Base-by-base conservation (phyloP, 2,797 vertebrate genomes). In the Hapalemur alaotrensis region DNA sequence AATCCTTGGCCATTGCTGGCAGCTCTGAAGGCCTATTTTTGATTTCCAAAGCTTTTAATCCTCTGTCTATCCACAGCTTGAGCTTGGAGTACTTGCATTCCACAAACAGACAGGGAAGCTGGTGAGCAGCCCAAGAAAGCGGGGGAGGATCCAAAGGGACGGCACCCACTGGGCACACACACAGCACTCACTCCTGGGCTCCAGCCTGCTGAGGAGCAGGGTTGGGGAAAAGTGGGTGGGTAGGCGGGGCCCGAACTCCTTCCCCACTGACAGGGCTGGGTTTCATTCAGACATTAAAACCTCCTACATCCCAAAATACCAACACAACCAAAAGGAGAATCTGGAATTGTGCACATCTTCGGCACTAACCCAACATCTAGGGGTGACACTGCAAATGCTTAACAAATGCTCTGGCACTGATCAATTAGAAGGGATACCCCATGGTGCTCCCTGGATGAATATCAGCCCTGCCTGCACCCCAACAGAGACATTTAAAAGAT, bases 41-140 rank as follows among this genome's bases (percentile, higher is more conserved):
- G 4, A 95, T 75, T 83, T 96, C 35, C 25, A 93, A 97, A 72
- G 65, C 15, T 86, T 98, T 80, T 93, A 83, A 54, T 93, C 69
- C 52, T 86, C 69, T 87, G 67, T 96, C 54, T 94, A 69, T 82
- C 95, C 81, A 92, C 17, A 96, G 82, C 23, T 46, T 82, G 67
- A 89, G 35, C 38, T 89, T 93, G 79, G 41, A 94, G 23, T 28
- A 43, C 57, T 84, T 95, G 75, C 82, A 35, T 94, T 93, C 84
- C 86, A 95, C 93, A 88, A 65, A 90, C 63, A 95, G 61, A 81
- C 7, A 35, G 59, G 46, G 70, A 95, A 69, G n/a, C 76, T 72
- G 43, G 38, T 8, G 28, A 75, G 73, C 14, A 52, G 69, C 52
- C 72, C 57, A 67, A 52, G 35, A 90, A 63, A 70, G 75, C 2